Evolutionary conservation across 30 jellyfish, hydroid and myxozoan species (phyloP), one percentile per base, ranked within the genome.

Genomic region (Chrysaora quinquecirrha): DNA sequence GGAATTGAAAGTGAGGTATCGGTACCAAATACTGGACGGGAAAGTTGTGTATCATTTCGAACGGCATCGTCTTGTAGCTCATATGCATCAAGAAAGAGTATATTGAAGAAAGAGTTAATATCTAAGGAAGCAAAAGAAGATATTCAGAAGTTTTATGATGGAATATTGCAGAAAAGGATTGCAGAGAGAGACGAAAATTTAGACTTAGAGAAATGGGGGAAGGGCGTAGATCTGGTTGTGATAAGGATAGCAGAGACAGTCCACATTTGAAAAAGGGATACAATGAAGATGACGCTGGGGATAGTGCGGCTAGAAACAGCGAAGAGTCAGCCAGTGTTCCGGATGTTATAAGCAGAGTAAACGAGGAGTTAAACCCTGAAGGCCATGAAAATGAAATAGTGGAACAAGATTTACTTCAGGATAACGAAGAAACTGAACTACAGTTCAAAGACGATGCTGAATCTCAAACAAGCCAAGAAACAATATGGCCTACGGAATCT

Each of bases 401-500:
- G 58, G 58, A 9, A 43, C 9, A 43, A 6, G 58, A 43, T 43
- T 6, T 16, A 9, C 12, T 43, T 43, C 12, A 43, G 9, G 58
- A 33, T 25, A 32, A 67, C 61, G 79, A 67, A 22, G 79, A 67
- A 67, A 22, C 61, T 25, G 79, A 67, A 28, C 60, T 67, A 6
- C 56, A 3, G 1, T 4, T 29, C 34, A 27, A 35, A 24, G 58
- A 30, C n/a, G 58, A 60, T 30, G 89, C 34, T 23, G 78, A 28
- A 28, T 43, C 90, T 25, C 34, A 24, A 24, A 30, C 29, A 30
- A 75, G 87, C 19, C 64, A 22, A 25, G 85, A 82, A 34, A 82
- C 78, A 16, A 58, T 68, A 24, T 34, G 60, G 24, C 85, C 92
- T 29, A 30, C 65, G 29, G 92, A 82, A 16, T 68, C 92, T n/a